Evolutionary conservation across 2,113 vertebrate genomes (phyloP).

Genomic region (Cygnus buccinator): DNA sequence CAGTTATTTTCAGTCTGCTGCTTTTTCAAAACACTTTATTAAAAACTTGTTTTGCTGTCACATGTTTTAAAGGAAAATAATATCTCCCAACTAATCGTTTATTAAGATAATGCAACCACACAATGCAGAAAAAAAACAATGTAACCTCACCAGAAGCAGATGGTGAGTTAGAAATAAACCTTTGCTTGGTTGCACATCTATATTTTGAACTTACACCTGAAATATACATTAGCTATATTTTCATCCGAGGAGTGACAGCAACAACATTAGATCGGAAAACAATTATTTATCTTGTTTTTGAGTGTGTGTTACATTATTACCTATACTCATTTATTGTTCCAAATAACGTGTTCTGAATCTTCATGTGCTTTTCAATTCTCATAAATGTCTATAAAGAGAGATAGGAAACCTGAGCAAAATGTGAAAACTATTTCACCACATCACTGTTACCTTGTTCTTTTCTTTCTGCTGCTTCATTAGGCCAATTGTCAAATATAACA

Average conservation of each 20-base stretch:
- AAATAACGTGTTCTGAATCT: slow-evolving; percentile 34
- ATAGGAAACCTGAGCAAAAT: slow-evolving; percentile 18
- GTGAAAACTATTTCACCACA: neutral
- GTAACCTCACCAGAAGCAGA: slow-evolving; percentile 29
- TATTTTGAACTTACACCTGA: slow-evolving; percentile 67
- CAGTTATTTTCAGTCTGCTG: slow-evolving; percentile 63
- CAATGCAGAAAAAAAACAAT: slow-evolving; percentile 46
- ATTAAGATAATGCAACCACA: slow-evolving; percentile 60
- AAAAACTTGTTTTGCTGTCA: slow-evolving; percentile 73
- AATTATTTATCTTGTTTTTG: slow-evolving; percentile 65
- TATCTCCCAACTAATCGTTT: slow-evolving; percentile 69
- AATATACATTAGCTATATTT: slow-evolving; percentile 40
- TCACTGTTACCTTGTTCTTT: neutral
- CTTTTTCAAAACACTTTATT: slow-evolving; percentile 79
- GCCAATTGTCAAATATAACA: neutral
- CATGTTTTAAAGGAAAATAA: slow-evolving; percentile 73
- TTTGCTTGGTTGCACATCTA: slow-evolving; percentile 31
- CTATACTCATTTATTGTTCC: slow-evolving; percentile 29
- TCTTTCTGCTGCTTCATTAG: neutral
- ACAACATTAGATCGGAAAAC: slow-evolving; percentile 43
- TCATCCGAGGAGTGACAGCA: slow-evolving; percentile 50
- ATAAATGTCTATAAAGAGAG: slow-evolving; percentile 15
- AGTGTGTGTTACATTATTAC: slow-evolving; percentile 28
- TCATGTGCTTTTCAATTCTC: slow-evolving; percentile 4
- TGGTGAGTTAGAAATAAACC: slow-evolving; percentile 52